Conservation (phyloP, 2,113 vertebrate species). For the Choloepus hoffmanni region DNA sequence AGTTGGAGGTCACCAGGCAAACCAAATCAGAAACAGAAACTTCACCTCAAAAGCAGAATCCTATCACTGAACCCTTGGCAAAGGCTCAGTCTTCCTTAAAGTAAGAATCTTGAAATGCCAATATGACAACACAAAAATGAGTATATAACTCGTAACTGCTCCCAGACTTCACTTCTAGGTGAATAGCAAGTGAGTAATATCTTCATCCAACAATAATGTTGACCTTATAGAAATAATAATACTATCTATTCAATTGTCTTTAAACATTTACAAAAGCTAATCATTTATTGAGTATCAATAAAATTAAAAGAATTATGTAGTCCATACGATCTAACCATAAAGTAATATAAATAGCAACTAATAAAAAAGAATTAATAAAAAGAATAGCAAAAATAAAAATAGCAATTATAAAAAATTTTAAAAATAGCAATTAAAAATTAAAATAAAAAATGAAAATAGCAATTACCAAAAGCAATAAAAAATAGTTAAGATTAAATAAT, state of each 20-base stretch:
- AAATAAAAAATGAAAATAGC: neutral
- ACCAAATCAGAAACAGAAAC: neutral
- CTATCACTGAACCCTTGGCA: neutral
- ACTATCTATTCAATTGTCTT: neutral
- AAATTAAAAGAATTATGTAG: neutral
- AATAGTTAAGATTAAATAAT: neutral
- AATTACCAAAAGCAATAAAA: neutral
- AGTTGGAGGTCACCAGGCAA: neutral
- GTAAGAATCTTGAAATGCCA: neutral
- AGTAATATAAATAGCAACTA: neutral
- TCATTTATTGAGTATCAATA: neutral
- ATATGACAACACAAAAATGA: neutral
- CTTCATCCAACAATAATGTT: neutral
- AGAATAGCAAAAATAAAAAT: neutral
- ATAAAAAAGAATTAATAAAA: neutral
- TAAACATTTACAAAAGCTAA: constrained; percentile 3
- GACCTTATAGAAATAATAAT: neutral
- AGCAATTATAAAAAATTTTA: too few relatives aligned
- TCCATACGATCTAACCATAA: neutral
- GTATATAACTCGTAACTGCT: neutral
- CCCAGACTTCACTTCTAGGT: neutral
- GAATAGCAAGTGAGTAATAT: neutral
- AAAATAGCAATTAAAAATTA: too few relatives aligned
- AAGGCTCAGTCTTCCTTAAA: neutral
- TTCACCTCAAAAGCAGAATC: neutral